Conservation (phyloP, 2,113 vertebrate genomes). For the Corvus hawaiiensis region DNA sequence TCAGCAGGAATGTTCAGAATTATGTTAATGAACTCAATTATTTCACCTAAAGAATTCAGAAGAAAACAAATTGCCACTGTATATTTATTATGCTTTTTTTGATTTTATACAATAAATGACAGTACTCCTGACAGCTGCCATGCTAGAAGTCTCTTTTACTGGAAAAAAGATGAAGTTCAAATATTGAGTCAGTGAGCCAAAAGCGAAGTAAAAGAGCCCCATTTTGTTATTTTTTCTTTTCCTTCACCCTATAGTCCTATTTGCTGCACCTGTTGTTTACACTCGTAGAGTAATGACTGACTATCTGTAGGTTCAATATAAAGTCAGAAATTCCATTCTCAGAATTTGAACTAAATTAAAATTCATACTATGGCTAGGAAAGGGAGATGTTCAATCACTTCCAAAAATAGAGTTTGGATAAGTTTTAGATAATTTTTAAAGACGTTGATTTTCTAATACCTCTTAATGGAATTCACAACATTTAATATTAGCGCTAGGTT, state of each 20-base stretch:
- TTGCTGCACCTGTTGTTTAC: background rate
- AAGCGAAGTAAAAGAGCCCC: accelerated
- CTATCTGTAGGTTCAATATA: background rate
- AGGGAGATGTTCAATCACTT: background rate
- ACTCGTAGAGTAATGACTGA: background rate
- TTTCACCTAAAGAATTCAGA: background rate
- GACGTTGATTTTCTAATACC: background rate
- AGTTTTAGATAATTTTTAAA: background rate
- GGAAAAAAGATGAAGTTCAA: background rate
- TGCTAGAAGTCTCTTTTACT: background rate
- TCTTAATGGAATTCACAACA: background rate
- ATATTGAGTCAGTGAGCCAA: background rate
- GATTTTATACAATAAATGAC: background rate
- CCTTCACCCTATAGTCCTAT: background rate
- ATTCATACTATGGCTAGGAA: background rate
- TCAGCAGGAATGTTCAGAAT: background rate
- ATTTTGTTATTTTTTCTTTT: background rate
- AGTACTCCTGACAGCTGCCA: background rate
- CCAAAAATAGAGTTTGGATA: background rate
- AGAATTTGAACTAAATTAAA: background rate
- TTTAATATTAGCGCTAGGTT: background rate
- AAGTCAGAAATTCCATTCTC: background rate
- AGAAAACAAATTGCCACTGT: background rate
- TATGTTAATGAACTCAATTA: background rate
- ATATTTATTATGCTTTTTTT: background rate